phyloP scores from a whole-genome alignment of 2,888 invertebrate species.

The Agrochola litura region DNA sequence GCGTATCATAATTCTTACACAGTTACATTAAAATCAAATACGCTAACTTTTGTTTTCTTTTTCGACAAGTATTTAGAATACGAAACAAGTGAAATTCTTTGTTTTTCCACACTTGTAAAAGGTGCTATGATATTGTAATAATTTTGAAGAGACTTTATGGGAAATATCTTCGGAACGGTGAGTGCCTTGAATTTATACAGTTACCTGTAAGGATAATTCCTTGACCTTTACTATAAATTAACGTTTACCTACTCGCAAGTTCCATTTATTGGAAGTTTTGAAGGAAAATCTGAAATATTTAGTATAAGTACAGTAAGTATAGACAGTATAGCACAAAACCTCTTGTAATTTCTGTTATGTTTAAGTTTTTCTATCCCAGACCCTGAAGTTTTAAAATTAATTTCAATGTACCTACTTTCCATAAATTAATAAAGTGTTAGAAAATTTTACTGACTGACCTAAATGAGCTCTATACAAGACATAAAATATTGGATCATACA shows the following conservation, averaged over 20 bases:
- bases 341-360: neutral
- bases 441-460: neutral
- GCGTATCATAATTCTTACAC: neutral
- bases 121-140: constrained; percentile 60
- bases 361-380: neutral
- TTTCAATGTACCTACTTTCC: neutral
- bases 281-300: constrained; percentile 1
- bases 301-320: neutral
- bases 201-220: constrained; percentile 52
- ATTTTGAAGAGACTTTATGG: constrained; percentile 73
- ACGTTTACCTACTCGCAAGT: constrained; percentile 40
- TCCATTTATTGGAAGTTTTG: constrained; percentile 6
- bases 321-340: neutral
- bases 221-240: constrained; percentile 48
- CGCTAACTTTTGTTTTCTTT: constrained; percentile 8
- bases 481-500: neutral
- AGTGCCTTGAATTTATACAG: constrained; percentile 57
- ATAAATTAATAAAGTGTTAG: neutral
- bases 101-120: constrained; percentile 53
- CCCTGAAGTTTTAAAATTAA: neutral
- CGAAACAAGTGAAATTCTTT: constrained; percentile 67
- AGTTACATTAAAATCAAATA: constrained; percentile 3
- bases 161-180: constrained; percentile 72
- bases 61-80: constrained; percentile 26
- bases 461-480: neutral